Base-by-base conservation (phyloP, 2,888 invertebrate species). In the Callinectes sapidus region DNA sequence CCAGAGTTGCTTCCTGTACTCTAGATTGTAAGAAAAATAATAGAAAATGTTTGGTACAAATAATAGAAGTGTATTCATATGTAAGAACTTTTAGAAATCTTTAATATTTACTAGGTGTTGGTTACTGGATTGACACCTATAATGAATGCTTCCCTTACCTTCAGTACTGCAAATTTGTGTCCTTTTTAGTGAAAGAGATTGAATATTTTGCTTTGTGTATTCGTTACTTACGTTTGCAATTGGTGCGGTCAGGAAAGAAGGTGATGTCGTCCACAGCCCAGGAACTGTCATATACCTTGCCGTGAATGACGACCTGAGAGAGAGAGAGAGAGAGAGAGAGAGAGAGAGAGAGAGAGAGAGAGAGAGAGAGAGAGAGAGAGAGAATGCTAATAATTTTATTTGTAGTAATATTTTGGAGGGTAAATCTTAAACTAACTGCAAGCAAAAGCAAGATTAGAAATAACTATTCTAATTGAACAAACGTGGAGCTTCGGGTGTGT, bases 281-380 rank as follows among this genome's bases (percentile, higher is more conserved):
- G 23, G 54, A 87, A 54, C 42, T 54, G 48, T 87, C 48, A 28
- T 87, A 48, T 28, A 87, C 87, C 48, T 48, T 32, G n/a, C 48
- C 54, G 16, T 87, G 28, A 18, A 87, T 48, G 32, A 54, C 54
- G 14, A 87, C 48, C 54, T 54, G 54, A 13, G 14, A 42, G 42
- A 28, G 28, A 87, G 28, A 87, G 77, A 81, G 35, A 81, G 77
- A 32, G 32, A 81, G 54, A 88, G 54, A 88, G n/a, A 88, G 54
- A 88, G 54, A 88, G 88, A 88, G n/a, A 88, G 88, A 88, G 54
- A 88, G 86, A 86, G 35, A 86, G 86, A 86, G 35, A 88, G 54
- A 88, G 54, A 88, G 88, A 88, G 23, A 88, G 88, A 88, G 23
- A 88, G 88, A 88, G 28, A 88, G 23, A 88, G 88, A 88, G 54